phyloP scores from a whole-genome alignment of 2,888 invertebrate species.

The Matsumyia berberina region DNA sequence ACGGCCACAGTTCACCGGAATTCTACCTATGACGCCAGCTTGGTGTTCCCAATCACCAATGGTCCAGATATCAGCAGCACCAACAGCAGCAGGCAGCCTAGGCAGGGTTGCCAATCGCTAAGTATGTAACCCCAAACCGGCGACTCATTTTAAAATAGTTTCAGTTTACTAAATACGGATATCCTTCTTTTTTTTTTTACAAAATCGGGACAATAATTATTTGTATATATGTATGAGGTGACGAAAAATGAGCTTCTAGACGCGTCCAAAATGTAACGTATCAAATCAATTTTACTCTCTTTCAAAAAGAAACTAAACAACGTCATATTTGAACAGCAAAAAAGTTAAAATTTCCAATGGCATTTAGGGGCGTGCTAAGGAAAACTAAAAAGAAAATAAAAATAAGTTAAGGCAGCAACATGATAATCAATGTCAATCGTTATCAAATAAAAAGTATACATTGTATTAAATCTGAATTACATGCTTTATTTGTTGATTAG shows the following conservation, averaged over 20 bases:
- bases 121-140: conserved; percentile 34
- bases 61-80: conserved; percentile 77
- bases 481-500: conserved; percentile 83
- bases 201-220: conserved; percentile 72
- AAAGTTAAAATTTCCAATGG: conserved; percentile 16
- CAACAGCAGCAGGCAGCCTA: conserved; percentile 61
- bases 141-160: conserved; percentile 18
- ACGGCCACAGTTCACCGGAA: conserved; percentile 84
- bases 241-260: conserved; percentile 46
- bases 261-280: conserved; percentile 27
- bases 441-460: conserved; percentile 78
- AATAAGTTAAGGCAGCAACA: conserved; percentile 67
- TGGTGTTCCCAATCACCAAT: conserved; percentile 75
- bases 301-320: conserved; percentile 5
- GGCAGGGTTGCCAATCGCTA: conserved; percentile 27
- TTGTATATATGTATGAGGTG: conserved; percentile 47
- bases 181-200: conserved; percentile 35
- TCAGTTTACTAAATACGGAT: conserved; percentile 12
- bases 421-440: conserved; percentile 76
- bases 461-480: conserved; percentile 82
- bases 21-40: conserved; percentile 85
- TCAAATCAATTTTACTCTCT: conserved; percentile 37
- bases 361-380: conserved; percentile 7
- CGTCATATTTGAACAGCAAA: conserved; percentile 15
- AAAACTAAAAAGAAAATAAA: conserved; percentile 20